phyloP scores from a whole-genome alignment of 2,888 invertebrate species.

The Apodemia mormo region DNA sequence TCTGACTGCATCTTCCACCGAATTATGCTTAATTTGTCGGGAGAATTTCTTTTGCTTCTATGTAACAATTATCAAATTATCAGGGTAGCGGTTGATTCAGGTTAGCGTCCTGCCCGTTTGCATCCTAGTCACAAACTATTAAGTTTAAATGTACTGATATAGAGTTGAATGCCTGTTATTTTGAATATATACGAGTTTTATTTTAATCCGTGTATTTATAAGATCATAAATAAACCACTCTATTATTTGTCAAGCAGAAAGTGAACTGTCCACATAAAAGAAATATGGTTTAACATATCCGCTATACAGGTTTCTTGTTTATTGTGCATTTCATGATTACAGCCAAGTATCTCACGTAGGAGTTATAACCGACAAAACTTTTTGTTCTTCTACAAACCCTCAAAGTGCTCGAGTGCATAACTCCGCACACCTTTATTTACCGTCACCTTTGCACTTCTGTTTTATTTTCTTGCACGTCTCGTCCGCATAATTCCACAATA shows the following conservation, averaged over 20 bases:
- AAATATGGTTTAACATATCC: background rate
- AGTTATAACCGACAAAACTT: conserved; percentile 52
- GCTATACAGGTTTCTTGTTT: background rate
- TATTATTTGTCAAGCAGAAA: background rate
- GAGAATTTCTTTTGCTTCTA: too few species aligned
- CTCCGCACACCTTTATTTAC: conserved; percentile 57
- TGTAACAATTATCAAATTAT: too few species aligned
- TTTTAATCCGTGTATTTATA: background rate
- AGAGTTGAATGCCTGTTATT: too few species aligned
- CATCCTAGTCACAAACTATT: too few species aligned
- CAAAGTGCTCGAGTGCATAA: conserved; percentile 54
- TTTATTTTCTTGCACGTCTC: conserved; percentile 73
- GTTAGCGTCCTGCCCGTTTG: too few species aligned
- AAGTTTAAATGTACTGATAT: too few species aligned
- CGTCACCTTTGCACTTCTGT: conserved; percentile 71
- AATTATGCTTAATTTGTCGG: too few species aligned
- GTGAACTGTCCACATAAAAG: background rate
- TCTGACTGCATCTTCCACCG: too few species aligned
- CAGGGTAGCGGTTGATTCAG: too few species aligned
- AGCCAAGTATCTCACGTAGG: conserved; percentile 39
- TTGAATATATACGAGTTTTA: background rate
- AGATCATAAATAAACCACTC: background rate
- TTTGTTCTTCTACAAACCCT: conserved; percentile 47
- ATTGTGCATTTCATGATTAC: background rate
- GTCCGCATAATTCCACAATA: conserved; percentile 70